Conservation (phyloP, 1,140 invertebrate genomes). For the Caenorhabditis elegans region DNA sequence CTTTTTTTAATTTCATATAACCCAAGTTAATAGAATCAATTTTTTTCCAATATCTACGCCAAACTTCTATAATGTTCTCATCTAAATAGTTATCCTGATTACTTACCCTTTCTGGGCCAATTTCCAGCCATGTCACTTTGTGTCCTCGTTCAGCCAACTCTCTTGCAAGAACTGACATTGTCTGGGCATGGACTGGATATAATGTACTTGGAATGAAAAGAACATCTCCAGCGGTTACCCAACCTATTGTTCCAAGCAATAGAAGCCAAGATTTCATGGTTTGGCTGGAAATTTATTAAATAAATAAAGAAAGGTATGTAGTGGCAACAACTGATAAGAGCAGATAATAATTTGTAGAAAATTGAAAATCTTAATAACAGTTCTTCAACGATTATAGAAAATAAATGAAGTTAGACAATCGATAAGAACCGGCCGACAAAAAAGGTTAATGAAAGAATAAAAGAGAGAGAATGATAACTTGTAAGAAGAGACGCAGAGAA, state of each 20-base stretch:
- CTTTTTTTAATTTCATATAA: no score
- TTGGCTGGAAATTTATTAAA: background rate
- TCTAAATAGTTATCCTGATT: no score
- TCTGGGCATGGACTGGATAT: slow-evolving; percentile 56
- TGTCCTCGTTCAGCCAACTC: slow-evolving; percentile 60
- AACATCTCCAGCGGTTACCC: background rate
- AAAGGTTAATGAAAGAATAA: background rate
- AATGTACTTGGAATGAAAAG: slow-evolving; percentile 31
- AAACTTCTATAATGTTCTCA: no score
- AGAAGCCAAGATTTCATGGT: background rate
- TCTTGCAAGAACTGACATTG: slow-evolving; percentile 56
- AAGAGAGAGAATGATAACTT: background rate
- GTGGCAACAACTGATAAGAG: no score
- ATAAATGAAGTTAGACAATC: background rate
- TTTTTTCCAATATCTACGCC: no score
- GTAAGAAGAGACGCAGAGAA: background rate
- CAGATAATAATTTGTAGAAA: no score
- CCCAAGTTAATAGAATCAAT: no score
- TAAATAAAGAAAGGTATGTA: no score
- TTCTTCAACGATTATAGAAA: background rate
- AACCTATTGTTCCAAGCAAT: background rate
- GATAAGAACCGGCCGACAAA: background rate
- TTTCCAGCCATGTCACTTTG: slow-evolving; percentile 63
- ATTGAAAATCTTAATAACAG: background rate
- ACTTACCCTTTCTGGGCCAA: slow-evolving; percentile 56